Percentiles rank a stretch among this genome's conserved stretches.
Evolutionary conservation across 2,113 vertebrate genomes (phyloP).

Genomic region (Calyptommatus sinebrachiatus): DNA sequence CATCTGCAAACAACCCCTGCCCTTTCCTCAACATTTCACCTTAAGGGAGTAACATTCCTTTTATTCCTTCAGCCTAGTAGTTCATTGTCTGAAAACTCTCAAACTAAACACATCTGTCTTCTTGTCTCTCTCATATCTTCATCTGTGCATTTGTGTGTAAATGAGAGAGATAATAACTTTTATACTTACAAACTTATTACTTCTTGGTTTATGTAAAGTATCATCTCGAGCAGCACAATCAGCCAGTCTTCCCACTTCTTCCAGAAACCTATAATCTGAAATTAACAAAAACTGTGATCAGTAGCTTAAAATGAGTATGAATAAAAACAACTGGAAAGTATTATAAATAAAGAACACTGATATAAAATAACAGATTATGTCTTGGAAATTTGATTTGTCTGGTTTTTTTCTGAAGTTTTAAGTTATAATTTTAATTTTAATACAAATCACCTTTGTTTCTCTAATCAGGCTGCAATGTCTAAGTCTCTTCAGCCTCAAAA

Average conservation of each 20-base stretch:
- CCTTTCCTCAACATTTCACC: no score
- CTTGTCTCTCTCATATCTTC: no score
- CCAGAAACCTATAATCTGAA: slow-evolving; percentile 93
- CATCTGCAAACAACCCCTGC: no score
- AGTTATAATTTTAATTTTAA: background rate
- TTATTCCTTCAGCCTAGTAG: no score
- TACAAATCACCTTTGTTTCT: background rate
- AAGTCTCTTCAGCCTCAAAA: no score
- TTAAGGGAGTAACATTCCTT: no score
- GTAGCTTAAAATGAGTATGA: background rate
- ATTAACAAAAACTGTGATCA: slow-evolving; percentile 12
- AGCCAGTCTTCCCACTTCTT: slow-evolving; percentile 87
- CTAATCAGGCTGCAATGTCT: no score
- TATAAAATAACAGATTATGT: background rate
- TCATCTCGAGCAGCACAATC: slow-evolving; percentile 82
- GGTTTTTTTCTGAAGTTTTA: background rate
- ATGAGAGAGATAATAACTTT: background rate
- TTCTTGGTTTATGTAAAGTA: slow-evolving; percentile 59
- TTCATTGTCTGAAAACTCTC: no score
- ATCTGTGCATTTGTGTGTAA: background rate
- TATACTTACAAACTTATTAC: slow-evolving; percentile 71
- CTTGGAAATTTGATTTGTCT: background rate
- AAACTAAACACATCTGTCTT: background rate
- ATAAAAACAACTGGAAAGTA: background rate
- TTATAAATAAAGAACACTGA: background rate